Evolutionary conservation across 2,888 invertebrate genomes (phyloP).

Genomic region (Dromius quadrimaculatus): DNA sequence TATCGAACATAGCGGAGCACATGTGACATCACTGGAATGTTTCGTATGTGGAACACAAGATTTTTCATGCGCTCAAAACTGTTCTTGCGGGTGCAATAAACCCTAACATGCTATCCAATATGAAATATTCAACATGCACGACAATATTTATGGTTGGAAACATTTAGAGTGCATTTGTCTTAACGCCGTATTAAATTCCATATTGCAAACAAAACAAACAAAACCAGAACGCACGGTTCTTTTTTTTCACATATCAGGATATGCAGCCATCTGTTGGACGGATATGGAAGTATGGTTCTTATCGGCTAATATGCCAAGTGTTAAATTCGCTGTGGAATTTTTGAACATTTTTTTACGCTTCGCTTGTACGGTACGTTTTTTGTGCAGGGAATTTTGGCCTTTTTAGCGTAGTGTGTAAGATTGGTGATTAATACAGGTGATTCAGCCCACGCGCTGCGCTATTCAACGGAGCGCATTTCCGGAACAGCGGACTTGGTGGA

Average conservation of each 20-base stretch:
- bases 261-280: slow-evolving; percentile 25
- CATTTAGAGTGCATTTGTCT: slow-evolving; percentile 25
- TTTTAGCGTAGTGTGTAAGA: slow-evolving; percentile 15
- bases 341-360: slow-evolving; percentile 4
- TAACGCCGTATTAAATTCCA: slow-evolving; percentile 33
- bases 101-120: slow-evolving; percentile 7
- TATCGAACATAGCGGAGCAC: slow-evolving; percentile 9
- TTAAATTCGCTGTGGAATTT: slow-evolving; percentile 11
- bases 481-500: slow-evolving; percentile 8
- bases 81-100: slow-evolving; percentile 32
- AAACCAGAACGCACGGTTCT: slow-evolving; percentile 19
- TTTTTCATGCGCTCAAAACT: slow-evolving; percentile 13
- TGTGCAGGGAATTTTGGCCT: slow-evolving; percentile 9
- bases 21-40: slow-evolving; percentile 29
- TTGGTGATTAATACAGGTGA: slow-evolving; percentile 28
- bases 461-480: slow-evolving; percentile 26
- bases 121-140: background rate
- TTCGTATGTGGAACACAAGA: slow-evolving; percentile 18
- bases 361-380: slow-evolving; percentile 1
- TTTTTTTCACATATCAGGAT: slow-evolving; percentile 20
- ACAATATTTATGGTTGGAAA: slow-evolving; percentile 18
- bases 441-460: slow-evolving; percentile 18
- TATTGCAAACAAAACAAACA: slow-evolving; percentile 27
- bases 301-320: background rate
- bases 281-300: slow-evolving; percentile 9